Conservation (phyloP, 2,888 invertebrate genomes). For the Trachelus tabidus region DNA sequence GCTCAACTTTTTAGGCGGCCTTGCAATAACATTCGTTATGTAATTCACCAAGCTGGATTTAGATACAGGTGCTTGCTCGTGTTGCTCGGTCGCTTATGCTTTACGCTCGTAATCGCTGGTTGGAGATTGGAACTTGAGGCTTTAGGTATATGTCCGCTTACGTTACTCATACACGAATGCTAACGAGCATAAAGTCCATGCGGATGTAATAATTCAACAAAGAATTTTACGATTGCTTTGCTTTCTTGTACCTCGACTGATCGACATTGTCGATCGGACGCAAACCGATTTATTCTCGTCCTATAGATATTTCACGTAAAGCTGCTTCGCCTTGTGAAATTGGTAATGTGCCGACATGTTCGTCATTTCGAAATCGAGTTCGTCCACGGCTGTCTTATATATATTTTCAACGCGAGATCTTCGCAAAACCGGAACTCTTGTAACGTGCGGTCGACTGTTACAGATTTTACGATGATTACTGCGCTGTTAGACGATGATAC, state of each 20-base stretch:
- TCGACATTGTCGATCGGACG: neutral
- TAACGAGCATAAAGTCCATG: neutral
- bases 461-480: slow-evolving; percentile 40
- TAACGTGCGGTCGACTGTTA: slow-evolving; percentile 28
- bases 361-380: neutral
- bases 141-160: neutral
- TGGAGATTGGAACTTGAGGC: neutral
- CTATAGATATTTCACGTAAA: neutral
- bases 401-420: neutral
- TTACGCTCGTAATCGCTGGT: neutral
- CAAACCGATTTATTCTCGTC: neutral
- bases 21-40: slow-evolving; percentile 18
- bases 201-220: neutral
- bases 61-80: neutral
- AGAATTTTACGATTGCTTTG: neutral
- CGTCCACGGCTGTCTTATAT: neutral
- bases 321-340: neutral
- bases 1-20: slow-evolving; percentile 11
- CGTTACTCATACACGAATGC: neutral
- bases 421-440: neutral
- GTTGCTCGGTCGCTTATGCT: neutral
- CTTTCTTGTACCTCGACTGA: neutral
- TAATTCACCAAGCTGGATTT: slow-evolving; percentile 10
- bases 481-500: slow-evolving; percentile 32
- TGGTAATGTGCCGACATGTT: neutral